Percentiles rank a stretch among this genome's conserved stretches.
phyloP scores from a whole-genome alignment of 2,888 invertebrate species.

The Macaria liturata region DNA sequence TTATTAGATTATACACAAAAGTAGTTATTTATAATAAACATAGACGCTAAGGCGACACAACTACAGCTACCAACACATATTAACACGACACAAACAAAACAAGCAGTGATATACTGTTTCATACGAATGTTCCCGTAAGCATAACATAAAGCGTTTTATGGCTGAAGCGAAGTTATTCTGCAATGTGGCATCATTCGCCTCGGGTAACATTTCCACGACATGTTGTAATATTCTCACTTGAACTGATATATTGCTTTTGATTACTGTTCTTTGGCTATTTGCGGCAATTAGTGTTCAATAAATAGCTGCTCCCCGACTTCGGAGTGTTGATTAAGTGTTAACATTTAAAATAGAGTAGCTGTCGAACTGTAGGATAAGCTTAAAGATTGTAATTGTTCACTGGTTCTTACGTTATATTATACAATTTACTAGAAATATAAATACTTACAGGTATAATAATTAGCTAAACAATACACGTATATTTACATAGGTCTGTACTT shows the following conservation, averaged over 20 bases:
- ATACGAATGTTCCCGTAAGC: slow-evolving; percentile 21
- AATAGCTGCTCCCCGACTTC: background rate
- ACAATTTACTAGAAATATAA: too few relatives aligned
- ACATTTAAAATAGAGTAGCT: too few relatives aligned
- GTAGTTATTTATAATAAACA: too few relatives aligned
- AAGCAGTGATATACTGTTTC: slow-evolving; percentile 9
- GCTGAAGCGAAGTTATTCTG: slow-evolving; percentile 49
- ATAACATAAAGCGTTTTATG: slow-evolving; percentile 45
- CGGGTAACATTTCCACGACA: slow-evolving; percentile 31
- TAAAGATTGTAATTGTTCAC: too few relatives aligned
- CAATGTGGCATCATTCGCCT: slow-evolving; percentile 44
- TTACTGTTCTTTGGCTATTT: slow-evolving; percentile 13
- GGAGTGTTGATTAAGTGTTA: too few relatives aligned
- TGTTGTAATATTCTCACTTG: slow-evolving; percentile 34
- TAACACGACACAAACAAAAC: background rate
- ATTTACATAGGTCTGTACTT: too few relatives aligned
- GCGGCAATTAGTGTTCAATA: slow-evolving; percentile 7
- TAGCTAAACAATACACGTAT: too few relatives aligned
- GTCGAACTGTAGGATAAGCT: too few relatives aligned
- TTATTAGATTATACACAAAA: too few relatives aligned
- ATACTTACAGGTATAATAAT: too few relatives aligned
- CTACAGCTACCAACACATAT: too few relatives aligned
- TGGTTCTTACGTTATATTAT: too few relatives aligned
- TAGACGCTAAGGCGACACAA: slow-evolving; percentile 3
- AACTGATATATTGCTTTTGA: slow-evolving; percentile 28